Evolutionary conservation across 2,113 vertebrate genomes (phyloP), one percentile per base, ranked within the genome.

Genomic region (Acanthisitta chloris): DNA sequence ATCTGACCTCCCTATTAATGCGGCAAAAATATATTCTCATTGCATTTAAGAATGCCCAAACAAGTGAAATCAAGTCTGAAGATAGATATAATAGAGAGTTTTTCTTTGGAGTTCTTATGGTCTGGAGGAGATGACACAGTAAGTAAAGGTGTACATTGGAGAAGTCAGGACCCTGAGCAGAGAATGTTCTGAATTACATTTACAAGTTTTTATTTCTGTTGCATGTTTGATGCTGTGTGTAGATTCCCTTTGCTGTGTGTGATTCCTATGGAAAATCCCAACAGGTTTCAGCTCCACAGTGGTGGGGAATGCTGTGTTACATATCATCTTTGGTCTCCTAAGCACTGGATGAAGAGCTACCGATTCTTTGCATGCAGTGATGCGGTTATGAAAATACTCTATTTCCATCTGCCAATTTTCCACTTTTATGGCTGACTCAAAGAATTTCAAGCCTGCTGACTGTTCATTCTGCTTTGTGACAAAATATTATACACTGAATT

Each of bases 401-500:
- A 29, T 87, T 94, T 89, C 59, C 54, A 81, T 52, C 86, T 81
- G 36, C 62, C 80, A 67, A 57, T 72, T 94, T 89, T 94, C 49
- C 28, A 62, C 70, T 85, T 92, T 33, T 79, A 61, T 85, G 40
- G 11, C 24, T 87, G 36, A 12, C 42, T 96, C 45, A 69, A 87
- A 94, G 74, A 84, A 89, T 86, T 94, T 84, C 52, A 91, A 95
- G 78, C 52, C 70, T 91, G 7, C 80, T 95, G 48, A 64, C 80
- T 76, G 49, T 90, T n/a, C n/a, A n/a, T n/a, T 96, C 66, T 85
- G 58, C 62, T 95, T 82, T 72, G n/a, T 96, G 81, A 65, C 58
- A 92, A 91, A 91, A 72, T 82, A 92, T 77, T 91, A 80, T 82
- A 65, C 21, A n/a, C 58, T 67, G 71, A 70, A 91, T 85, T 95